These are phyloP conservation scores for Danio kyathit DNA, from an alignment of 2,797 vertebrate species.

Conservation along the genomic window DNA sequence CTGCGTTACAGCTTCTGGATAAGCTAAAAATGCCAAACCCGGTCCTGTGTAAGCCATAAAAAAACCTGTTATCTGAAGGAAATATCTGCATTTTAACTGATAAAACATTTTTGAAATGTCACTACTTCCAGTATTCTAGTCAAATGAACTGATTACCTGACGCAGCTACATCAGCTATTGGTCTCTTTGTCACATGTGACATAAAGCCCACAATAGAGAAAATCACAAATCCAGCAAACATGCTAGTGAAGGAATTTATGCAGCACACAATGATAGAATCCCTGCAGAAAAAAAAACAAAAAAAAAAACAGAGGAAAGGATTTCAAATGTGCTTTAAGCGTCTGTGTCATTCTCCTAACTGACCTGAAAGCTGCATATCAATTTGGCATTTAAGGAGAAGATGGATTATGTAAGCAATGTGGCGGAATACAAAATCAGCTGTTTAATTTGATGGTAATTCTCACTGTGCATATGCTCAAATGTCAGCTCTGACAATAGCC, in stretches of 20 bases:
- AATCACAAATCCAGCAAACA: slow-evolving; percentile 99
- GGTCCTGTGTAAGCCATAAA: slow-evolving; percentile 81
- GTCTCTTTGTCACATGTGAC: slow-evolving; percentile 94
- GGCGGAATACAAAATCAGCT: slow-evolving; percentile 8
- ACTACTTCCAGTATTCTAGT: slow-evolving; percentile 10
- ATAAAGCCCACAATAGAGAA: slow-evolving; percentile 99
- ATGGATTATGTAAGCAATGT: slow-evolving; percentile 40
- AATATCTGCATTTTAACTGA: neutral
- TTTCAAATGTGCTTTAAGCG: neutral
- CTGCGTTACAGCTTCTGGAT: slow-evolving; percentile 96
- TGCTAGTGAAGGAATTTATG: slow-evolving; percentile 98
- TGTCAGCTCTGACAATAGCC: neutral
- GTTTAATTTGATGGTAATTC: slow-evolving; percentile 43
- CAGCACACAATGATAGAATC: slow-evolving; percentile 97
- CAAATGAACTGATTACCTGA: slow-evolving; percentile 84
- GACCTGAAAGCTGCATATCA: neutral
- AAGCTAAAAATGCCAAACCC: slow-evolving; percentile 95
- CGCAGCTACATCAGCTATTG: slow-evolving; percentile 94
- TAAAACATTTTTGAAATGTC: neutral
- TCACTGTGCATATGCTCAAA: slow-evolving; percentile 28
- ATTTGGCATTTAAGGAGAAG: slow-evolving; percentile 20
- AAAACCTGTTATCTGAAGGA: neutral
- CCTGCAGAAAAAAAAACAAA: slow-evolving; percentile 76
- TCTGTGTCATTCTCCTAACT: neutral
- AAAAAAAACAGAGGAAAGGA: neutral